Base-by-base conservation (phyloP, 2,797 vertebrate genomes). In the Bradypodion pumilum region DNA sequence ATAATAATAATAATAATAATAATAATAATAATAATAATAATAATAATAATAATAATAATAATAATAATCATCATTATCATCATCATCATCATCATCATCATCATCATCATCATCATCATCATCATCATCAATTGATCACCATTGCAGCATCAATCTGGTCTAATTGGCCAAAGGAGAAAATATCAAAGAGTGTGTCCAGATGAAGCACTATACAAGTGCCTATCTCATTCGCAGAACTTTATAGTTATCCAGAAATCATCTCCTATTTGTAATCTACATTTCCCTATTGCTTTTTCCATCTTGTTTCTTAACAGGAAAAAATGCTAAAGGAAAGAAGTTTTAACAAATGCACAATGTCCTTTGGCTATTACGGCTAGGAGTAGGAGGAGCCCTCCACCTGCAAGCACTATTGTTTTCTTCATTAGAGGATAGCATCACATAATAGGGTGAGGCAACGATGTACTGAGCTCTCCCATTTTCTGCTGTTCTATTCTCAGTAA, bases 381-480 rank as follows among this genome's bases (percentile, higher is more conserved):
- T 56, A 19, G 52, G 52, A 56, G 46, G 46, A 49, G 42, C 7
- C 16, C 23, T 40, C 68, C 40, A 40, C 23, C 37, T 70, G 25
- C 8, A 10, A 70, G 40, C 68, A 23, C 23, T 44, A 4, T 15
- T 66, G 21, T 32, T 65, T 63, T 56, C n/a, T 73, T 37, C 37
- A 1, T 56, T 59, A 32, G 49, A 44, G 37, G 8, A 3, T 46
- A 29, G 5, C 25, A 19, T 6, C 12, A 40, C 19, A 78, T n/a
- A 35, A 60, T 1, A 21, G 35, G 59, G 37, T 29, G 7, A 13
- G 32, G 0, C 25, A 62, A 23, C 25, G 63, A 6, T 4, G 52
- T 9, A 62, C 37, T 73, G 46, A 74, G 72, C 76, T 27, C 37
- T 80, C 56, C 82, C 81, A 80, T 91, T 88, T 86, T 1, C 4